These are phyloP conservation scores for Clinocottus analis DNA, from an alignment of 2,113 vertebrate species.

Conservation along the genomic window DNA sequence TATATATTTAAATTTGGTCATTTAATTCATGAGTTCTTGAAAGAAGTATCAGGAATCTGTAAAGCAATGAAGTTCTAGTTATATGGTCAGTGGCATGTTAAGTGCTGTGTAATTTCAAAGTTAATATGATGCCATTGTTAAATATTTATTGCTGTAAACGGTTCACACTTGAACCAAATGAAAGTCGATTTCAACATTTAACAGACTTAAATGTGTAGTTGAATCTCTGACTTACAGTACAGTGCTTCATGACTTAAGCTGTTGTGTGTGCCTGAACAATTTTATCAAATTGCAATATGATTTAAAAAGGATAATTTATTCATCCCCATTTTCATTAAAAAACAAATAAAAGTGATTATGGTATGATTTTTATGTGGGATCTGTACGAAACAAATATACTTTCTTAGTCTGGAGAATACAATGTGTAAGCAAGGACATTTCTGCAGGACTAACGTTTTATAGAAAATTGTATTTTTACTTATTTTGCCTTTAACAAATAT, in stretches of 20 bases:
- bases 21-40: neutral
- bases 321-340: neutral
- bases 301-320: neutral
- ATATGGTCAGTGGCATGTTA: neutral
- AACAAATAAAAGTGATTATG: neutral
- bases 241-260: neutral
- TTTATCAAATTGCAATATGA: neutral
- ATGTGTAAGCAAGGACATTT: neutral
- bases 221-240: neutral
- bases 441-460: neutral
- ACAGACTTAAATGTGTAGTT: neutral
- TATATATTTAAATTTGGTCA: neutral
- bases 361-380: neutral
- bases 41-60: neutral
- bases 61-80: too few relatives aligned
- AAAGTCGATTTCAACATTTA: neutral
- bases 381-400: neutral
- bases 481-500: neutral
- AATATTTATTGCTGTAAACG: too few relatives aligned
- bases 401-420: neutral
- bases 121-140: neutral
- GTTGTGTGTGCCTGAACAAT: neutral
- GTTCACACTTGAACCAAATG: too few relatives aligned
- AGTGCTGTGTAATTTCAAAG: neutral
- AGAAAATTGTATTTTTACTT: neutral